phyloP scores from a whole-genome alignment of 2,797 vertebrate genomes.

The Adrianichthys oophorus region DNA sequence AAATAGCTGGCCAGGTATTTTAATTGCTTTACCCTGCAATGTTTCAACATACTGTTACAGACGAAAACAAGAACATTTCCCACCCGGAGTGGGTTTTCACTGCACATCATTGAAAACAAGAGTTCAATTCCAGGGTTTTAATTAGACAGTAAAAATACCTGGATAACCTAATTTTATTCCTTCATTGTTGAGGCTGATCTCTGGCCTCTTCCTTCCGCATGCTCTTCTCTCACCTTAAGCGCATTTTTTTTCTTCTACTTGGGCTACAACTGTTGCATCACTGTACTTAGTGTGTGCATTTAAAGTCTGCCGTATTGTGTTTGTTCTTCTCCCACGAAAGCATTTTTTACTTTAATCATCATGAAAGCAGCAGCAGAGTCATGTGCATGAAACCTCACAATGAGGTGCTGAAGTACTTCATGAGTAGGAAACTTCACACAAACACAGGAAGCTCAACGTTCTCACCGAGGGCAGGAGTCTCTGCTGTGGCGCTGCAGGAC shows the following conservation, averaged over 20 bases:
- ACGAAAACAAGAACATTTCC: slow-evolving; percentile 42
- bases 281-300: slow-evolving; percentile 3
- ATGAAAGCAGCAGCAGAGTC: slow-evolving; percentile 64
- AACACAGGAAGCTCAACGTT: slow-evolving; percentile 94
- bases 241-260: slow-evolving; percentile 44
- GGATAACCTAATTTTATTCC: slow-evolving; percentile 32
- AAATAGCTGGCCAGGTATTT: slow-evolving; percentile 78
- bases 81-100: slow-evolving; percentile 13
- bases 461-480: slow-evolving; percentile 82
- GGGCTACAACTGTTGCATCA: slow-evolving; percentile 3
- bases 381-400: slow-evolving; percentile 69
- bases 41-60: slow-evolving; percentile 58
- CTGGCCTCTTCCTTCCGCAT: slow-evolving; percentile 47
- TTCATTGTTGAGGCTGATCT: slow-evolving; percentile 42
- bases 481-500: slow-evolving; percentile 70
- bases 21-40: slow-evolving; percentile 75
- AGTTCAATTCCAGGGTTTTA: slow-evolving; percentile 18
- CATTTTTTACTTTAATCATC: slow-evolving; percentile 67
- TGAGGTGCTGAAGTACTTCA: slow-evolving; percentile 84
- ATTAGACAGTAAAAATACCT: slow-evolving; percentile 43
- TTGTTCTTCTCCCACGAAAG: slow-evolving; percentile 25
- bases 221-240: slow-evolving; percentile 46
- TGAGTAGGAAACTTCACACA: slow-evolving; percentile 94
- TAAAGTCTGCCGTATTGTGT: slow-evolving; percentile 20
- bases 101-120: slow-evolving; percentile 13